A percentile compares a stretch with the other conserved stretches of the same genome.
Evolutionary conservation across 2,797 vertebrate species (phyloP).

Genomic region (Mus spretus): DNA sequence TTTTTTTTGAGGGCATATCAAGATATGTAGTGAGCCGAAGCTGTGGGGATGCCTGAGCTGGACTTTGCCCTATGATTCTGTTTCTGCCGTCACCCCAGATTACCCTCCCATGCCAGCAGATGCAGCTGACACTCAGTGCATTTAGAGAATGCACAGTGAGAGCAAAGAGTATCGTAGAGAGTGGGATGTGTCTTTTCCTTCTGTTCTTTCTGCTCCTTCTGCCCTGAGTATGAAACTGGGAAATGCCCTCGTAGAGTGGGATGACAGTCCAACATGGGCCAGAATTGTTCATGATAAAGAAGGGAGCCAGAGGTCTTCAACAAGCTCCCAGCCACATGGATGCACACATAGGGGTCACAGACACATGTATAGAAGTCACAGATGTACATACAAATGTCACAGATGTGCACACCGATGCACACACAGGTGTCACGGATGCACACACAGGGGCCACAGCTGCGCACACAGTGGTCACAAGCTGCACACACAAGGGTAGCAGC

Average conservation of each 20-base stretch:
- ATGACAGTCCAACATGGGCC: background rate
- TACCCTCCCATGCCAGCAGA: too few species aligned
- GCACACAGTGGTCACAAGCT: too few species aligned
- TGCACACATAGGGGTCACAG: too few species aligned
- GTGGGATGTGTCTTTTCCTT: background rate
- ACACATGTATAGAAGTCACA: too few species aligned
- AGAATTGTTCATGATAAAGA: background rate
- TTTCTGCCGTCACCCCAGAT: too few species aligned
- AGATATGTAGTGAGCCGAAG: background rate
- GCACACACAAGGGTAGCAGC: too few species aligned
- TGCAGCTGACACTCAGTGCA: background rate
- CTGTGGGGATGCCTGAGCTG: background rate
- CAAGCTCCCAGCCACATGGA: background rate
- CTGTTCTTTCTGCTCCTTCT: background rate
- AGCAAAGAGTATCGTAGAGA: too few species aligned
- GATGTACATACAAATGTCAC: too few species aligned
- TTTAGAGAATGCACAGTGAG: background rate
- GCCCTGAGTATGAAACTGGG: background rate
- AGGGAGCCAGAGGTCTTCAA: background rate
- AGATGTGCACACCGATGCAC: too few species aligned
- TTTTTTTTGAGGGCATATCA: background rate
- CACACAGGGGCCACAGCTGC: too few species aligned
- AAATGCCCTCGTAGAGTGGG: background rate
- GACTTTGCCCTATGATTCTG: background rate
- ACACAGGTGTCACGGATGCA: too few species aligned